phyloP scores from a whole-genome alignment of 2,888 invertebrate genomes.

The Eudasyphora cyanicolor region DNA sequence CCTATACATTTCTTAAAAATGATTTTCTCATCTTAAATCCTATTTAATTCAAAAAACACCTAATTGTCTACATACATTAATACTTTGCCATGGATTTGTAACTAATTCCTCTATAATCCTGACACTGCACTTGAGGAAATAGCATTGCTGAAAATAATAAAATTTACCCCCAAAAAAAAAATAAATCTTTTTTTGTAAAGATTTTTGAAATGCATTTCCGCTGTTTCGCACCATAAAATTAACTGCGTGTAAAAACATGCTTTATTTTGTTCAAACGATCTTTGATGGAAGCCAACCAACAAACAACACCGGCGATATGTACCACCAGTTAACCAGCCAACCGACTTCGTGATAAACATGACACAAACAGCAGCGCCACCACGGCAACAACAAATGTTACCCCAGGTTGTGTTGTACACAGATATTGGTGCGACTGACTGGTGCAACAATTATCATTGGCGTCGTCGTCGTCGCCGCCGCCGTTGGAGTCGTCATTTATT shows the following conservation, averaged over 20 bases:
- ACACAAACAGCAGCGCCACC: background rate
- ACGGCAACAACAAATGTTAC: background rate
- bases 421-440: background rate
- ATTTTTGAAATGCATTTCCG: slow-evolving; percentile 45
- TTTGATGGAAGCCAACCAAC: background rate
- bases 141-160: background rate
- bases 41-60: too few species aligned
- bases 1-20: too few species aligned
- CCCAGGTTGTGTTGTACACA: background rate
- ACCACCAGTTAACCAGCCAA: background rate
- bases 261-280: background rate
- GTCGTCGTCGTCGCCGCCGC: background rate
- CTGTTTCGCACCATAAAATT: slow-evolving; percentile 44
- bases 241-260: background rate
- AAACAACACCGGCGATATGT: background rate
- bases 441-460: slow-evolving; percentile 18
- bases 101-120: background rate
- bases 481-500: background rate
- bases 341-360: background rate
- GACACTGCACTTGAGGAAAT: background rate
- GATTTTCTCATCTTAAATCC: too few species aligned
- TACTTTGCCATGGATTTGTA: background rate
- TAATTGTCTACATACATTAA: too few species aligned
- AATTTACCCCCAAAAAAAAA: background rate
- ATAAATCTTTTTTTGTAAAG: background rate